Evolutionary conservation across 2,888 invertebrate species (phyloP), one percentile per base, ranked within the genome.

Genomic region (Seira ritae): DNA sequence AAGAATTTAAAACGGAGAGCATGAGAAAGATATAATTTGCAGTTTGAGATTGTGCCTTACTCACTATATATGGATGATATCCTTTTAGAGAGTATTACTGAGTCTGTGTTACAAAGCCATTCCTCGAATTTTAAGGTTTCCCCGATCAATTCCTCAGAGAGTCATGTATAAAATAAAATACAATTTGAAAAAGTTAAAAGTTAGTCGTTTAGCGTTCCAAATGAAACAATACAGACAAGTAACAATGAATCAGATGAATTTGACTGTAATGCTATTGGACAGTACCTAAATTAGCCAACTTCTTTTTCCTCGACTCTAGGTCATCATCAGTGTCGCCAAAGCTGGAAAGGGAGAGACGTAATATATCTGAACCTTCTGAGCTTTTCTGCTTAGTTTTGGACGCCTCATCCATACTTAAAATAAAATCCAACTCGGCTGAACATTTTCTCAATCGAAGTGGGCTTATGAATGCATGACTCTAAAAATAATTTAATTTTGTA

Each of bases 151-250:
- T 50, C 66, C 74, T 80, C 80, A 20, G 72, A 20, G 74, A 80
- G 80, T 74, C 80, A 80, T 80, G 74, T 74, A 74, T 31, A 24
- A 4, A 19, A 19, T 1, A 71, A n/a, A 70, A 37, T 6, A 67
- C 6, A 24, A n/a, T n/a, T n/a, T n/a, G n/a, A n/a, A n/a, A n/a
- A n/a, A n/a, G n/a, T n/a, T n/a, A n/a, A n/a, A n/a, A n/a, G n/a
- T n/a, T n/a, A n/a, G n/a, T n/a, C n/a, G n/a, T n/a, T n/a, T n/a
- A n/a, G n/a, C n/a, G n/a, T n/a, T n/a, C n/a, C n/a, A n/a, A n/a
- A n/a, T n/a, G n/a, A n/a, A n/a, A n/a, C n/a, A n/a, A n/a, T n/a
- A n/a, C n/a, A n/a, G n/a, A n/a, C n/a, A n/a, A n/a, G n/a, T n/a
- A n/a, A n/a, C n/a, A n/a, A n/a, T n/a, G n/a, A n/a, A n/a, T n/a